Base-by-base conservation (phyloP, 2,888 invertebrate species). In the Volucella bombylans region DNA sequence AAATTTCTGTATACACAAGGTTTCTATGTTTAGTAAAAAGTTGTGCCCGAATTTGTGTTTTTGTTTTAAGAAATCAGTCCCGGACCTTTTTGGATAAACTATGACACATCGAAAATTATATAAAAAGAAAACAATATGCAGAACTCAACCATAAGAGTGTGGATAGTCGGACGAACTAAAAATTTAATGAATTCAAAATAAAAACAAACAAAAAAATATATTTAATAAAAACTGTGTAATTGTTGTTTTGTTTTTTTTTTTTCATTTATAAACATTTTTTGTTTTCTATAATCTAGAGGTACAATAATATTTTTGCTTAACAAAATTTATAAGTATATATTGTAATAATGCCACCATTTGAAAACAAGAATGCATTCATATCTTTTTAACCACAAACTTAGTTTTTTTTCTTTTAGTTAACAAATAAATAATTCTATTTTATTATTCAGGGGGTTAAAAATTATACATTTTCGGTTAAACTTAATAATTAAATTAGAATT, bases 371-470 rank as follows among this genome's bases (percentile, higher is more conserved):
- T 54, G 14, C n/a, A 54, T 39, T 61, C 4, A 41, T n/a, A 41
- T 57, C 15, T 41, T 52, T 65, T 65, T 50, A 49, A 65, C 73
- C 73, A 73, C 55, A 50, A n/a, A n/a, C 41, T n/a, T 62, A 45
- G n/a, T n/a, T n/a, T n/a, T 55, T 11, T 55, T 38, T 73, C 38
- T 74, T 23, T 15, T 45, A n/a, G 45, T 69, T 47, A 62, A 77
- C 54, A 77, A 77, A 77, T 77, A 77, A 77, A 77, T 69, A 62
- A 77, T 62, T 77, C 39, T 15, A 18, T 69, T 77, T 18, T 59
- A 50, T 18, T 59, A 50, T 15, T 73, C 1, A 6, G 6, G 31
- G 31, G 6, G 31, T 31, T 31, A 31, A 57, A 31, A 61, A 61
- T 47, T 15, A 14, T 15, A 59, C 15, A 59, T 10, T 54, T 23